Evolutionary conservation across 2,888 invertebrate species (phyloP).

Genomic region (Mimachlamys varia): DNA sequence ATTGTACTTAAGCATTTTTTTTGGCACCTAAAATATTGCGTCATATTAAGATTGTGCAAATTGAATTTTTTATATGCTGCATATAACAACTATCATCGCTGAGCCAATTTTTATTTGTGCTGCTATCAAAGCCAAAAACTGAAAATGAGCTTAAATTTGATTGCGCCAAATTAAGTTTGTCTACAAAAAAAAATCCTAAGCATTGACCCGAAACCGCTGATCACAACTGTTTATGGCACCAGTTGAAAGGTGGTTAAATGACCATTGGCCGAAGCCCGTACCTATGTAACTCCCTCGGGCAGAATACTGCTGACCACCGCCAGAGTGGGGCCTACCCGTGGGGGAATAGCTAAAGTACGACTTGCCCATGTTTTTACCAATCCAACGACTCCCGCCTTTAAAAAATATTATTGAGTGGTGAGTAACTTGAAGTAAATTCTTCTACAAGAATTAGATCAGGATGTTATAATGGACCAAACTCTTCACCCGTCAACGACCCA

Average conservation of each 20-base stretch:
- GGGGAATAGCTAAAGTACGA: constrained; percentile 36
- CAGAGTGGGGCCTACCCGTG: not conserved
- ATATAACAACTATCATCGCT: too few species aligned
- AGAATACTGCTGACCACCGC: constrained; percentile 1
- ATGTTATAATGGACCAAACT: constrained; percentile 6
- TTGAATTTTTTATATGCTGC: too few species aligned
- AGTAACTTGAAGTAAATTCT: not conserved
- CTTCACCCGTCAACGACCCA: not conserved
- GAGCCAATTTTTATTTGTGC: too few species aligned
- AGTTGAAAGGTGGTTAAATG: not conserved
- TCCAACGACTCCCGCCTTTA: constrained; percentile 40
- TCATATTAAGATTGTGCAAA: too few species aligned
- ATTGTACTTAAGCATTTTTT: too few species aligned
- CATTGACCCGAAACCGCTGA: not conserved
- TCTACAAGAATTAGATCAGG: constrained; percentile 2
- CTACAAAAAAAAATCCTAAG: too few species aligned
- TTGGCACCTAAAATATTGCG: too few species aligned
- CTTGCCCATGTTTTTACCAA: constrained; percentile 38
- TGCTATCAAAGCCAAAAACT: too few species aligned
- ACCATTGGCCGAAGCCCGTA: not conserved
- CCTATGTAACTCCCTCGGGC: constrained; percentile 10
- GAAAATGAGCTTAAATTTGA: too few species aligned
- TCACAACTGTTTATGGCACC: not conserved
- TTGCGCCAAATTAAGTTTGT: too few species aligned
- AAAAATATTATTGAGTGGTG: not conserved